These are phyloP conservation scores for Ectemnius cavifrons DNA, from an alignment of 2,888 invertebrate genomes.

Conservation along the genomic window DNA sequence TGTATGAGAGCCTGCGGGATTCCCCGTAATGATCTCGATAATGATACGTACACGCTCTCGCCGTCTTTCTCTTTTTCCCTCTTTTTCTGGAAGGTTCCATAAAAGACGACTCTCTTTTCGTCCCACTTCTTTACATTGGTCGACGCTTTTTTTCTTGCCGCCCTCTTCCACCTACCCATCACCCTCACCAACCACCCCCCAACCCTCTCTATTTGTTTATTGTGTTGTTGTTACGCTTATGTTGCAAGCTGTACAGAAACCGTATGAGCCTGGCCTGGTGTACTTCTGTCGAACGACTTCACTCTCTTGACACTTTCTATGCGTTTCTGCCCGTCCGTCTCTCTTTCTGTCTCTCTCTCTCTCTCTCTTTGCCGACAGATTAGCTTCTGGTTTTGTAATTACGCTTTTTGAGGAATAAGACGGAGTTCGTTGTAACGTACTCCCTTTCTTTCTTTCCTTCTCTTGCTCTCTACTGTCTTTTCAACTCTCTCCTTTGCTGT, in stretches of 20 bases:
- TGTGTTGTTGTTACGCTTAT: slow-evolving; percentile 49
- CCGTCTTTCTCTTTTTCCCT: background rate
- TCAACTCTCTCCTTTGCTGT: slow-evolving; percentile 13
- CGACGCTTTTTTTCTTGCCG: slow-evolving; percentile 45
- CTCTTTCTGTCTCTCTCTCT: background rate
- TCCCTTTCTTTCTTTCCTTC: background rate
- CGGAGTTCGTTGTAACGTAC: background rate
- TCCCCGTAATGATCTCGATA: too few species aligned
- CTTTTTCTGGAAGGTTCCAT: background rate
- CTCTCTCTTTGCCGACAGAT: background rate
- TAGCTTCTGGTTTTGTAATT: slow-evolving; percentile 10
- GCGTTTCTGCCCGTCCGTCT: background rate
- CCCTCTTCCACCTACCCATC: too few species aligned
- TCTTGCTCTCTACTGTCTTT: slow-evolving; percentile 18
- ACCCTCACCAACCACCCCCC: background rate
- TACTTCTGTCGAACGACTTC: slow-evolving; percentile 5
- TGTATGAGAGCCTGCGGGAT: too few species aligned
- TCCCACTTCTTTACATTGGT: slow-evolving; percentile 48
- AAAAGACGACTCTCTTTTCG: slow-evolving; percentile 22
- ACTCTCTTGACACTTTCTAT: background rate
- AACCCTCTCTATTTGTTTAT: slow-evolving; percentile 55
- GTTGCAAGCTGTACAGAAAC: slow-evolving; percentile 58
- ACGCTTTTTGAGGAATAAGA: slow-evolving; percentile 2
- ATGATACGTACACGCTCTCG: background rate
- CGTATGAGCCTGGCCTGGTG: slow-evolving; percentile 25